phyloP scores from a whole-genome alignment of 2,888 invertebrate genomes.

The Zonitis immaculata region DNA sequence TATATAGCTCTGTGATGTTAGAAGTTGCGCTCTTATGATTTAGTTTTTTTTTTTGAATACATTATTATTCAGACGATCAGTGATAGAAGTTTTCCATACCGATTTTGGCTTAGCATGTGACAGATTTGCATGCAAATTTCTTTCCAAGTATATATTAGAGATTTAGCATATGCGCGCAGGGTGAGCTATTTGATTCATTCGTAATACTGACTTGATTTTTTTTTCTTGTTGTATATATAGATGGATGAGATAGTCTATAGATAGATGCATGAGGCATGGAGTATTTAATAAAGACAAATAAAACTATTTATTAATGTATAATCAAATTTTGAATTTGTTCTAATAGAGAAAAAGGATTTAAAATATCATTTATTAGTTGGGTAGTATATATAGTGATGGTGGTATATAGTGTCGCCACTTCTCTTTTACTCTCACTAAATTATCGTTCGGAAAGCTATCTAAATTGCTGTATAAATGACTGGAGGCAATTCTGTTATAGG shows the following conservation, averaged over 20 bases:
- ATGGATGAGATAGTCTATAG: background rate
- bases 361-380: background rate
- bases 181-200: conserved; percentile 30
- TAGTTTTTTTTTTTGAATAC: conserved; percentile 37
- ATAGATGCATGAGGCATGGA: background rate
- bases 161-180: conserved; percentile 40
- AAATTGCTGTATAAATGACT: conserved; percentile 23
- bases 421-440: conserved; percentile 7
- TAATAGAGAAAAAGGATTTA: background rate
- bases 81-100: conserved; percentile 46
- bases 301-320: no score
- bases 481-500: conserved; percentile 26
- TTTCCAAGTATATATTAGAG: conserved; percentile 46
- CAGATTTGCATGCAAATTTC: conserved; percentile 49
- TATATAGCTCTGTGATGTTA: conserved; percentile 31
- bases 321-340: no score
- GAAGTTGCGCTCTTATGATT: conserved; percentile 32
- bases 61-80: conserved; percentile 48
- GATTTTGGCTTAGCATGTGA: conserved; percentile 46
- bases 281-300: no score
- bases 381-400: conserved; percentile 1
- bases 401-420: background rate
- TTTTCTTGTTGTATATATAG: conserved; percentile 1
- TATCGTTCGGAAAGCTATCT: conserved; percentile 20
- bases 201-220: conserved; percentile 19